Evolutionary conservation across 2,113 vertebrate species (phyloP).

Genomic region (Melanocharis versteri): DNA sequence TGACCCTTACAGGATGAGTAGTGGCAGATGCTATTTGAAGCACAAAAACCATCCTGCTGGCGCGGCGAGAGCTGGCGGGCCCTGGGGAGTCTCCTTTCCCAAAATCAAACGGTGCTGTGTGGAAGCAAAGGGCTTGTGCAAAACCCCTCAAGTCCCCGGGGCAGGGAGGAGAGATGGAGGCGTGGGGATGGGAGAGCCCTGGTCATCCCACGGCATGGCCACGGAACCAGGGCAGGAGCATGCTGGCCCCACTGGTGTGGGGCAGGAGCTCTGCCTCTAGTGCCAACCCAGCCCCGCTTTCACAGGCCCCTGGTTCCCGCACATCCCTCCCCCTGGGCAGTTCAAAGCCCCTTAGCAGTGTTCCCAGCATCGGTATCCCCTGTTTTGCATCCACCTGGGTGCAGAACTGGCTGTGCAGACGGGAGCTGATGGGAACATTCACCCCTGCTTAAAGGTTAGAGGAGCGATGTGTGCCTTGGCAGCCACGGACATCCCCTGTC

Average conservation of each 20-base stretch:
- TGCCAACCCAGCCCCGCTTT: not conserved
- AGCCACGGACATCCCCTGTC: not conserved
- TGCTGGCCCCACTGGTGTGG: not conserved
- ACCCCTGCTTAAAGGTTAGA: not conserved
- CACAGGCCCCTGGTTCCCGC: not conserved
- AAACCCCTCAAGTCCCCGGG: not conserved
- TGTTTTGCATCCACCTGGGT: not conserved
- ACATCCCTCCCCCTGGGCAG: accelerated
- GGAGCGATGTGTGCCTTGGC: not conserved
- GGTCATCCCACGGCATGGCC: accelerated
- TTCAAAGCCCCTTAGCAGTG: not conserved
- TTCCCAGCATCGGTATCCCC: not conserved
- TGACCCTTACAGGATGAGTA: not conserved
- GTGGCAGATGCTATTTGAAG: constrained; percentile 28
- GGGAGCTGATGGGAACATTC: not conserved
- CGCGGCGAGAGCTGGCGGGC: not conserved
- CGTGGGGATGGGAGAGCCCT: not conserved
- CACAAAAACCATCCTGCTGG: not conserved
- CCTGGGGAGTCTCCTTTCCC: not conserved
- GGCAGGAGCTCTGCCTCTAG: not conserved
- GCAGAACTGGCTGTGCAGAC: accelerated
- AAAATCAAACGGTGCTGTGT: not conserved
- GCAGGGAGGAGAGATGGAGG: not conserved
- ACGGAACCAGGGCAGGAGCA: not conserved
- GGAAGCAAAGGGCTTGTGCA: not conserved